A percentile compares a stretch with the other conserved stretches of the same genome.
Evolutionary conservation across 2,888 invertebrate species (phyloP).

Genomic region (Watsonalla binaria): DNA sequence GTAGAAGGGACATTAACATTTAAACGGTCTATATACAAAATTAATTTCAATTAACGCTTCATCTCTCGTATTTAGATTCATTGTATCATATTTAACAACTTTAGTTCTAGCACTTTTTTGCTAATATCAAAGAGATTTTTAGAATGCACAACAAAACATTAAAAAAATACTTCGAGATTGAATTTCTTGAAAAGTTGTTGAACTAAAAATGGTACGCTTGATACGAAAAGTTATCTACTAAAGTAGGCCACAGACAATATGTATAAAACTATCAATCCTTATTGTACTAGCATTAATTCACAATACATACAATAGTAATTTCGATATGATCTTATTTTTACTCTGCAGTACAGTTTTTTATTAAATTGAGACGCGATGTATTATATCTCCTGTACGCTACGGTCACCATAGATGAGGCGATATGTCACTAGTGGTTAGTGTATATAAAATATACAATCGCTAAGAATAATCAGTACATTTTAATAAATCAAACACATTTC

Average conservation of each 20-base stretch:
- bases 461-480: constrained; percentile 78
- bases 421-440: constrained; percentile 56
- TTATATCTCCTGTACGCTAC: constrained; percentile 16
- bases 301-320: not conserved
- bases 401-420: constrained; percentile 68
- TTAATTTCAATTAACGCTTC: no score
- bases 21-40: no score
- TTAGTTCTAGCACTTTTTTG: no score
- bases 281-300: not conserved
- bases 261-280: not conserved
- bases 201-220: no score
- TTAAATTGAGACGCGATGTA: constrained; percentile 27
- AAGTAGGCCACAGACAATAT: not conserved
- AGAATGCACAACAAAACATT: no score
- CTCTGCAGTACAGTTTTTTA: constrained; percentile 9
- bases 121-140: no score
- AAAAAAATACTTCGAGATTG: no score
- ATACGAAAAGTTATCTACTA: not conserved
- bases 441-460: constrained; percentile 63
- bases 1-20: no score
- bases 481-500: constrained; percentile 63
- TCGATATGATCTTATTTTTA: not conserved
- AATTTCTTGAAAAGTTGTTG: no score
- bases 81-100: no score
- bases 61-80: no score